Conservation (phyloP, 2,888 invertebrate genomes). For the Periphyllus acericola region DNA sequence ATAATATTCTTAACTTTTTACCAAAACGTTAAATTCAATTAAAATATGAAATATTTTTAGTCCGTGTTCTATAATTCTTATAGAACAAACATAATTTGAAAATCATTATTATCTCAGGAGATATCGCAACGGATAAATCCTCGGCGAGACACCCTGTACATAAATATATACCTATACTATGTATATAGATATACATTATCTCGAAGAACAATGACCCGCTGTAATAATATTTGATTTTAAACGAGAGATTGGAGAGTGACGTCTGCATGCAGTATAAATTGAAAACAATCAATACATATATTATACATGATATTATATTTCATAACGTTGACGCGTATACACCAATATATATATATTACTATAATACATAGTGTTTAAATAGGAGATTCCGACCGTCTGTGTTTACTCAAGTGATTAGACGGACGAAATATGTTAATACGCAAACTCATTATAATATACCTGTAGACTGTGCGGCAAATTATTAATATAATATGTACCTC, state of each 20-base stretch:
- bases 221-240: neutral
- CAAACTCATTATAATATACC: neutral
- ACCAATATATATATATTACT: neutral
- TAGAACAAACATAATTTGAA: no score
- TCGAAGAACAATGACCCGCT: neutral
- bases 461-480: no score
- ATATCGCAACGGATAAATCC: no score
- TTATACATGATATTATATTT: neutral
- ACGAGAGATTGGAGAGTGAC: neutral
- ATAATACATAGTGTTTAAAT: neutral
- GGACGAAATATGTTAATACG: neutral
- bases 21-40: no score
- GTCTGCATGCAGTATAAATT: neutral
- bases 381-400: slow-evolving; percentile 50
- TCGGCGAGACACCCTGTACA: no score
- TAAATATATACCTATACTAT: no score
- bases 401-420: slow-evolving; percentile 44
- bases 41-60: no score
- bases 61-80: no score
- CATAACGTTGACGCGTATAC: neutral
- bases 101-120: no score
- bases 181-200: neutral
- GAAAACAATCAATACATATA: neutral
- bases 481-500: neutral
- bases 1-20: no score